These are phyloP conservation scores for Phasia obesa DNA, from an alignment of 2,888 invertebrate species.

Conservation along the genomic window DNA sequence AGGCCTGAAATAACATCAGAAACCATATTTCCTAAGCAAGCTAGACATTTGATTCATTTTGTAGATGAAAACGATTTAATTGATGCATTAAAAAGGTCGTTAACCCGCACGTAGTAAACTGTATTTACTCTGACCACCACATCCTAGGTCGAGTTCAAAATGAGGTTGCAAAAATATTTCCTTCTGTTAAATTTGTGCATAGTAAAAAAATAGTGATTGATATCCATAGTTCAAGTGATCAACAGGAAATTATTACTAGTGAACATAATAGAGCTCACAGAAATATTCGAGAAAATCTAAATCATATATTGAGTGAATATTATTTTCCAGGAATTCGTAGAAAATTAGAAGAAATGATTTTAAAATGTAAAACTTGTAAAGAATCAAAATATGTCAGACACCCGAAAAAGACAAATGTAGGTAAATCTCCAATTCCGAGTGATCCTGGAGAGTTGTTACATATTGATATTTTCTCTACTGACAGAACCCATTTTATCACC, in stretches of 20 bases:
- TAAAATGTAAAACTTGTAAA: constrained; percentile 8
- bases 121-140: no score
- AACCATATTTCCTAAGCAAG: constrained; percentile 2
- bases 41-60: not conserved
- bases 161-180: no score
- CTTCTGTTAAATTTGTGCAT: no score
- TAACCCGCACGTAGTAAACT: no score
- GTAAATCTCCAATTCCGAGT: constrained; percentile 17
- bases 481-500: constrained; percentile 7
- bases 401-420: not conserved
- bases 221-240: constrained; percentile 58
- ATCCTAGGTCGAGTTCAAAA: no score
- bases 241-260: constrained; percentile 58
- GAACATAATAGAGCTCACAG: constrained; percentile 60
- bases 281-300: constrained; percentile 39
- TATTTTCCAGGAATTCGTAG: constrained; percentile 22
- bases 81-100: no score
- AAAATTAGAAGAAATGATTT: not conserved
- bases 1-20: not conserved
- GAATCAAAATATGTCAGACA: constrained; percentile 8
- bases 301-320: constrained; percentile 29
- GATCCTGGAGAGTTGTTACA: constrained; percentile 7
- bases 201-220: constrained; percentile 50
- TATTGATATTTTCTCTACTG: constrained; percentile 25
- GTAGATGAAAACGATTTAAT: no score